Evolutionary conservation across 2,888 invertebrate species (phyloP).

Genomic region (Drosophila pseudotalamancana): DNA sequence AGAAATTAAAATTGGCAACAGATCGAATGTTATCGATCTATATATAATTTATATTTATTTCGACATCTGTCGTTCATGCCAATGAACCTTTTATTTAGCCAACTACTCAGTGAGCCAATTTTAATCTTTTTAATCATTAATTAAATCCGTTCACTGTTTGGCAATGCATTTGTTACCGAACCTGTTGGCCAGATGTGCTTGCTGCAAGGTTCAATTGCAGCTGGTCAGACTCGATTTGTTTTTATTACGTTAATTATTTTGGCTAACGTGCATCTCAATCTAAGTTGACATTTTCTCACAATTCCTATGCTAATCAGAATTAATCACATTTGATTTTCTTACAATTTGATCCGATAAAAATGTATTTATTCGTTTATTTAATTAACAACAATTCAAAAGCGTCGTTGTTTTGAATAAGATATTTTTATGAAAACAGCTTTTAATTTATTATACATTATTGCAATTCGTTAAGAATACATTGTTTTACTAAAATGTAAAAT

Average conservation of each 20-base stretch:
- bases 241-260: constrained; percentile 30
- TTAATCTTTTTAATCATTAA: constrained; percentile 13
- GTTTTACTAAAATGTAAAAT: too few relatives aligned
- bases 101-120: constrained; percentile 16
- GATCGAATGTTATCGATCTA: neutral
- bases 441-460: too few relatives aligned
- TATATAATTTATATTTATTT: neutral
- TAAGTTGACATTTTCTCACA: constrained; percentile 39
- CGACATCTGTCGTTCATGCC: constrained; percentile 12
- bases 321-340: constrained; percentile 15
- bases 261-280: constrained; percentile 6
- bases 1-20: neutral
- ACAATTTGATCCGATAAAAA: constrained; percentile 7
- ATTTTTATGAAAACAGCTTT: too few relatives aligned
- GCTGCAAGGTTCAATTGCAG: constrained; percentile 11
- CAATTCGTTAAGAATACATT: too few relatives aligned
- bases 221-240: constrained; percentile 16
- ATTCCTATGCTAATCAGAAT: constrained; percentile 24
- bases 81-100: constrained; percentile 39
- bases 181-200: constrained; percentile 30
- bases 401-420: too few relatives aligned
- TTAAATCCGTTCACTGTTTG: constrained; percentile 8
- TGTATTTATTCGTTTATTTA: too few relatives aligned
- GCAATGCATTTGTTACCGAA: neutral
- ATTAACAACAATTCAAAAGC: too few relatives aligned